Conservation (phyloP, 2,113 vertebrate genomes). For the Melanotaenia duboulayi region DNA sequence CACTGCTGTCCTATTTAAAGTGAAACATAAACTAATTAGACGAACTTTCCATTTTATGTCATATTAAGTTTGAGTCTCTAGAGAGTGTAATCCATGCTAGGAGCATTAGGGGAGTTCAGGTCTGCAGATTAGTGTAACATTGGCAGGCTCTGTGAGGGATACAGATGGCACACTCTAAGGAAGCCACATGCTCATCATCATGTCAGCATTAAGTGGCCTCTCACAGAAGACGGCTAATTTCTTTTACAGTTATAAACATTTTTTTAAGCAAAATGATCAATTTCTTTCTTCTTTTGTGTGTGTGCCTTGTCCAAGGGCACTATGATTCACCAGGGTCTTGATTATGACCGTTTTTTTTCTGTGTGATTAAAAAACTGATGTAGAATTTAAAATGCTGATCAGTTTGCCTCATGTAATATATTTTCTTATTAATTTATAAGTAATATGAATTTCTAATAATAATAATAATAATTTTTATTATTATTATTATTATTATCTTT, state of each 20-base stretch:
- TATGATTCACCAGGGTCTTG: not conserved
- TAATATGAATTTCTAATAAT: no score
- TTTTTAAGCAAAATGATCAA: no score
- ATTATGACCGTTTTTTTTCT: not conserved
- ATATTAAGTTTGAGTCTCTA: conserved; percentile 26
- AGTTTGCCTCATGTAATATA: not conserved
- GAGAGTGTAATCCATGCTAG: conserved; percentile 14
- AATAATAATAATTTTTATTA: not conserved
- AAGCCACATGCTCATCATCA: conserved; percentile 33
- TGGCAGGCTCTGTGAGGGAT: conserved; percentile 23
- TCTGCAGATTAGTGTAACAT: conserved; percentile 35
- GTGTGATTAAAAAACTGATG: not conserved
- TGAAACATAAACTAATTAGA: not conserved
- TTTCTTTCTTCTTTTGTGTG: no score
- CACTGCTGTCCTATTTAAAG: not conserved
- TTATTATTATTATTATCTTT: no score
- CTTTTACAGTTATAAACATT: no score
- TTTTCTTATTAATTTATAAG: no score
- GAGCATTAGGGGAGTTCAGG: conserved; percentile 31
- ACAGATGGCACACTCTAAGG: conserved; percentile 27
- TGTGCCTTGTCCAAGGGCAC: conserved; percentile 7
- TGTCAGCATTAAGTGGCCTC: not conserved
- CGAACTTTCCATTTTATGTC: not conserved
- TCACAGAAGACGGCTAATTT: conserved; percentile 15
- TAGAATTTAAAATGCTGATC: not conserved